Evolutionary conservation across 1,140 invertebrate species (phyloP).

Genomic region (Yoshiicerus persimilis): DNA sequence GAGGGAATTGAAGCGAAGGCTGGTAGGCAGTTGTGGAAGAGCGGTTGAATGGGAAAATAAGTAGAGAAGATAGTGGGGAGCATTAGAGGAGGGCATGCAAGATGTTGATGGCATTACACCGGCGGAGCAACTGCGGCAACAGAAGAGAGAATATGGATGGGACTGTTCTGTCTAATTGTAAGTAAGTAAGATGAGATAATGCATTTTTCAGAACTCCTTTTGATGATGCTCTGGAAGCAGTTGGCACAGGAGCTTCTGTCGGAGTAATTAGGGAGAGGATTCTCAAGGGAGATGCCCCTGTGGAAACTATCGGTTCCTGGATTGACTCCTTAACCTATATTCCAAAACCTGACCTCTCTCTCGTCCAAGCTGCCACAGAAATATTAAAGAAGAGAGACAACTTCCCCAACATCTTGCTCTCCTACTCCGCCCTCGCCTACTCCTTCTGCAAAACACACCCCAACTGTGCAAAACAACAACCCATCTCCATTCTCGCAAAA

Average conservation of each 20-base stretch:
- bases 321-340: conserved; percentile 57
- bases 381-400: conserved; percentile 51
- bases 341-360: conserved; percentile 54
- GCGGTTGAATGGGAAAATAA: neutral
- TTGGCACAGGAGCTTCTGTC: conserved; percentile 55
- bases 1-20: neutral
- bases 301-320: conserved; percentile 55
- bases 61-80: neutral
- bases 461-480: neutral
- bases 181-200: conserved; percentile 1
- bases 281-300: conserved; percentile 37
- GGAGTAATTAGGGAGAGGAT: conserved; percentile 55
- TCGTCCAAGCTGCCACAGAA: conserved; percentile 54
- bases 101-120: neutral
- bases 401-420: conserved; percentile 54
- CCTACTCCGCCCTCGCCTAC: conserved; percentile 56
- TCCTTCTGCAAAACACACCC: conserved; percentile 53
- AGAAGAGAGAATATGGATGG: neutral
- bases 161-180: neutral
- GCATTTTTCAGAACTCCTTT: conserved; percentile 47
- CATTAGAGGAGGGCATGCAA: neutral
- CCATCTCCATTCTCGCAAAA: conserved; percentile 32
- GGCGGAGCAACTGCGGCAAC: neutral
- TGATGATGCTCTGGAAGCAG: conserved; percentile 57
- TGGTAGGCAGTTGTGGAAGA: too few species aligned